Evolutionary conservation across 2,113 vertebrate genomes (phyloP), one percentile per base, ranked within the genome.

Genomic region (Tachycineta bicolor): DNA sequence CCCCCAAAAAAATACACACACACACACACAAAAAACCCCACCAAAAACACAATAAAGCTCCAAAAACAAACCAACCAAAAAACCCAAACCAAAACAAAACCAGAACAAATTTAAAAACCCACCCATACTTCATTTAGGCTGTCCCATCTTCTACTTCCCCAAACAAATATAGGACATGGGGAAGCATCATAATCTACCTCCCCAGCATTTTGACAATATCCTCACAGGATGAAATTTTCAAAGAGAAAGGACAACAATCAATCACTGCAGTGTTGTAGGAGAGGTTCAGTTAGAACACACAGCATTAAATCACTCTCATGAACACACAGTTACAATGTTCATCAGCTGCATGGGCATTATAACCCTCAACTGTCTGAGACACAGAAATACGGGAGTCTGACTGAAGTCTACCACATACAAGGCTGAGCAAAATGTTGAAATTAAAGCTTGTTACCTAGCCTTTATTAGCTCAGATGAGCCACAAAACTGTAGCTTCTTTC

Each of bases 271-370:
- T 33, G 12, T 15, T 49, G 14, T 8, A 47, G 37, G 34, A 81
- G 77, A 87, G 33, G n/a, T 43, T 85, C 21, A 41, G 39, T 7
- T 2, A 47, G 52, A 93, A 52, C 13, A 90, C 77, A 37, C 0
- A 60, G 44, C 49, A 60, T 28, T 64, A 59, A 46, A 53, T 79
- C 28, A 26, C 52, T 70, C 46, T 47, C 19, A 59, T 16, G 28
- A 47, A 59, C 1, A 5, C 28, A 24, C 41, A 34, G n/a, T 37
- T 79, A 47, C 6, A 53, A 52, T 0, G 0, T 43, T 80, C 28
- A 77, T 31, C 64, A 82, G 15, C 56, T 63, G 9, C 33, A 31
- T 1, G 8, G n/a, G 53, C 21, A 20, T 26, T 76, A 25, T 37
- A 83, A 85, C 26, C 58, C 44, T 62, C 62, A 79, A 0, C 5